These are phyloP conservation scores for Hydrophis major DNA, from an alignment of 2,797 vertebrate species.

Conservation along the genomic window DNA sequence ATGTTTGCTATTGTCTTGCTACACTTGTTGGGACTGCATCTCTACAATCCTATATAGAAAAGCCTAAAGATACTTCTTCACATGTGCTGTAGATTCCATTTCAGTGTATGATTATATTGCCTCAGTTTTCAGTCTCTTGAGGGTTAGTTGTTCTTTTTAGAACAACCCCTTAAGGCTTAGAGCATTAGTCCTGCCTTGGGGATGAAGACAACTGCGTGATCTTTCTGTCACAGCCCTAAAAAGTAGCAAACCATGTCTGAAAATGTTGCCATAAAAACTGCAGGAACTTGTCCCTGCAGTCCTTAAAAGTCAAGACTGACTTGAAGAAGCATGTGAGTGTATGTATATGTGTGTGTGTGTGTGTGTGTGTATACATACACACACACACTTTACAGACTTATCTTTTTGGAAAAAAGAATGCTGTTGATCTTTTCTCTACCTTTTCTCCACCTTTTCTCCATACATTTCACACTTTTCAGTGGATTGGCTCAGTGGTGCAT, in stretches of 20 bases:
- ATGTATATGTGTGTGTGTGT: no score
- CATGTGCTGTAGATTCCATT: background rate
- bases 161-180: background rate
- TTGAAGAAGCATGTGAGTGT: background rate
- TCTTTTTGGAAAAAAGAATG: background rate
- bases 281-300: background rate
- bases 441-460: background rate
- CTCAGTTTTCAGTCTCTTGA: background rate
- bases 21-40: background rate
- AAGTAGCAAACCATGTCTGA: background rate
- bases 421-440: background rate
- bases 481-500: background rate
- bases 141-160: background rate
- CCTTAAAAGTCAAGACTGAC: background rate
- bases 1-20: background rate
- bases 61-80: background rate
- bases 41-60: background rate
- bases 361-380: no score
- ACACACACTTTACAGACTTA: background rate
- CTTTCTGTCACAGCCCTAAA: background rate
- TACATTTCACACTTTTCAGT: background rate
- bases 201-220: background rate
- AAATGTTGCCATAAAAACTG: background rate
- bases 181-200: background rate
- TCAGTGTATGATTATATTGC: background rate